phyloP scores from a whole-genome alignment of 2,888 invertebrate species.

The Cistogaster globosa region DNA sequence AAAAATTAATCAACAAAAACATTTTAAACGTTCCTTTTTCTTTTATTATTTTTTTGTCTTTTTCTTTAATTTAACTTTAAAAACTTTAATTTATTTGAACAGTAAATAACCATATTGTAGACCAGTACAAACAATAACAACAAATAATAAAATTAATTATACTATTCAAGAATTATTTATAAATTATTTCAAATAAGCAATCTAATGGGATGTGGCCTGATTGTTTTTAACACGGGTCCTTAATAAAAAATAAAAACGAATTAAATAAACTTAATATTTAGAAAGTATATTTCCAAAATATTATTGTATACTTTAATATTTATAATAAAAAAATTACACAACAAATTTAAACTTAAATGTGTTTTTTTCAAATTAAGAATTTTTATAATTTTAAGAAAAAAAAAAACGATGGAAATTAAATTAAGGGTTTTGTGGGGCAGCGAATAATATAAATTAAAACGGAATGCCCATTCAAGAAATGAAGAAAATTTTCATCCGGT shows the following conservation, averaged over 20 bases:
- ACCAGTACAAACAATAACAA: not conserved
- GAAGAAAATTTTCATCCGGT: no score
- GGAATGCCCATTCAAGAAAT: no score
- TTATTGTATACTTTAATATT: constrained; percentile 63
- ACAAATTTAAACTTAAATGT: not conserved
- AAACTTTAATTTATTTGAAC: not conserved
- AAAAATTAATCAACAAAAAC: not conserved
- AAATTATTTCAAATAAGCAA: constrained; percentile 50
- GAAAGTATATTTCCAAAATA: constrained; percentile 53
- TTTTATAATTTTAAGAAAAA: no score
- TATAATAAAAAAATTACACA: constrained; percentile 32
- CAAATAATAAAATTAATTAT: not conserved
- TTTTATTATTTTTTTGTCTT: not conserved
- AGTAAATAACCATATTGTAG: not conserved
- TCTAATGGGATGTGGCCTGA: not conserved
- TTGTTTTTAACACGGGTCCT: not conserved
- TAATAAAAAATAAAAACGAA: not conserved
- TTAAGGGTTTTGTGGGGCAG: no score
- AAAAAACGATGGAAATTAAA: no score
- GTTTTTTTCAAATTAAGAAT: no score
- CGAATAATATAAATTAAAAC: no score
- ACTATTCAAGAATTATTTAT: constrained; percentile 27
- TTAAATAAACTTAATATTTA: constrained; percentile 5
- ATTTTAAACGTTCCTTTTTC: not conserved
- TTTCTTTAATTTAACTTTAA: not conserved